phyloP scores from a whole-genome alignment of 2,888 invertebrate species.

The Erynnis tages region DNA sequence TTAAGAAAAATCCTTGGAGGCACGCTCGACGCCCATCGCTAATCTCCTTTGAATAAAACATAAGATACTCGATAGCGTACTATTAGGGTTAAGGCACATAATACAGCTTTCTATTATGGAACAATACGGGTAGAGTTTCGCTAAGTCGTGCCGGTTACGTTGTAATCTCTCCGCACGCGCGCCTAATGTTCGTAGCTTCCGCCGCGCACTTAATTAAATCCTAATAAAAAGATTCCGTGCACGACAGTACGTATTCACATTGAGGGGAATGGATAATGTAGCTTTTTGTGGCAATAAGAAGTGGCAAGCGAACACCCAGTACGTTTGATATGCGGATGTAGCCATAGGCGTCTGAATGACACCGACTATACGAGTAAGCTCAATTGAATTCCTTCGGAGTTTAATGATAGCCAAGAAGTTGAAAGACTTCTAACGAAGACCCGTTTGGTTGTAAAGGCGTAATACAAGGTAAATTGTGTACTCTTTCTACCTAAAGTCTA shows the following conservation, averaged over 20 bases:
- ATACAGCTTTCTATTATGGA: constrained; percentile 67
- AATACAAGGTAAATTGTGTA: constrained; percentile 3
- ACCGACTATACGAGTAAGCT: neutral
- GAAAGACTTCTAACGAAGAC: constrained; percentile 10
- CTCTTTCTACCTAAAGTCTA: constrained; percentile 8
- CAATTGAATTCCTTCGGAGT: constrained; percentile 14
- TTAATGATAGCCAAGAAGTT: neutral
- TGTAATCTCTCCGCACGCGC: constrained; percentile 57
- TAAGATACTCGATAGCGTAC: constrained; percentile 73
- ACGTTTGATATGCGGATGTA: constrained; percentile 1
- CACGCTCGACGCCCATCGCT: constrained; percentile 56
- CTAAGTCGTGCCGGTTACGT: constrained; percentile 26
- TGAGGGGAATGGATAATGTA: constrained; percentile 46
- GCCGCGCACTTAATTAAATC: constrained; percentile 68
- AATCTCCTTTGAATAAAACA: constrained; percentile 78
- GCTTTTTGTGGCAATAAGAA: constrained; percentile 15
- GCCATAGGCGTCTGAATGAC: neutral
- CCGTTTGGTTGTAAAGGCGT: neutral
- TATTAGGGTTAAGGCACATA: constrained; percentile 72
- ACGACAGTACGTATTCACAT: constrained; percentile 16
- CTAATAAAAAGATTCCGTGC: constrained; percentile 56
- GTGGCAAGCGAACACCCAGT: constrained; percentile 6
- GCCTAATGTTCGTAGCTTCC: constrained; percentile 50
- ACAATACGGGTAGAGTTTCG: constrained; percentile 45
- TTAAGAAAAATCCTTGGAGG: constrained; percentile 61